A percentile compares a stretch with the other conserved stretches of the same genome.
phyloP scores from a whole-genome alignment of 2,888 invertebrate genomes.

The Prosopocoilus inquinatus region DNA sequence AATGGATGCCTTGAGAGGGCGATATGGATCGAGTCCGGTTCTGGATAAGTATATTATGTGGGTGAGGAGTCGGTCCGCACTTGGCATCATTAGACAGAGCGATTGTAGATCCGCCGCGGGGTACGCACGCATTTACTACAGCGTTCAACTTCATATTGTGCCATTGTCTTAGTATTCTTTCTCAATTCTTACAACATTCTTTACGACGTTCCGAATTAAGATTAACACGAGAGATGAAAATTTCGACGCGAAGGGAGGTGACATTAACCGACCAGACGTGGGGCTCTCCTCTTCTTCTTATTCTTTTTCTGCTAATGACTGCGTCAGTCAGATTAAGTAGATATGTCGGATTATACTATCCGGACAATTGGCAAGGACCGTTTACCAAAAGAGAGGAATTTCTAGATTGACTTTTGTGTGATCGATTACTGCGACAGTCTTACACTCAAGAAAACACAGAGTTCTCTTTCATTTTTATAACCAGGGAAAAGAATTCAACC shows the following conservation, averaged over 20 bases:
- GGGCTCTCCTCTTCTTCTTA: too few relatives aligned
- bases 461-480: background rate
- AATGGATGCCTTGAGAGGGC: background rate
- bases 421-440: conserved; percentile 6
- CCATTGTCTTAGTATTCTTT: conserved; percentile 26
- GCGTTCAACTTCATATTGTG: conserved; percentile 24
- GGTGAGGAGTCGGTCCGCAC: conserved; percentile 29
- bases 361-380: conserved; percentile 16
- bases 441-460: background rate
- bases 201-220: conserved; percentile 10
- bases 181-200: conserved; percentile 20
- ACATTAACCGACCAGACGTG: conserved; percentile 25
- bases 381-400: conserved; percentile 7
- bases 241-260: conserved; percentile 15
- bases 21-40: conserved; percentile 13
- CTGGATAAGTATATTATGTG: conserved; percentile 29
- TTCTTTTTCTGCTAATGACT: conserved; percentile 30
- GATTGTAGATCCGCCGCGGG: conserved; percentile 32
- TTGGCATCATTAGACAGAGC: conserved; percentile 30
- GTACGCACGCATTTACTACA: conserved; percentile 31
- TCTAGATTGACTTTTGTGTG: background rate
- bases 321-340: conserved; percentile 25
- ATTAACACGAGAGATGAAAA: conserved; percentile 8
- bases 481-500: too few relatives aligned
- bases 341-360: conserved; percentile 13